Percentiles rank a stretch among this genome's conserved stretches.
Evolutionary conservation across 2,113 vertebrate genomes (phyloP).

Genomic region (Nothoprocta perdicaria): DNA sequence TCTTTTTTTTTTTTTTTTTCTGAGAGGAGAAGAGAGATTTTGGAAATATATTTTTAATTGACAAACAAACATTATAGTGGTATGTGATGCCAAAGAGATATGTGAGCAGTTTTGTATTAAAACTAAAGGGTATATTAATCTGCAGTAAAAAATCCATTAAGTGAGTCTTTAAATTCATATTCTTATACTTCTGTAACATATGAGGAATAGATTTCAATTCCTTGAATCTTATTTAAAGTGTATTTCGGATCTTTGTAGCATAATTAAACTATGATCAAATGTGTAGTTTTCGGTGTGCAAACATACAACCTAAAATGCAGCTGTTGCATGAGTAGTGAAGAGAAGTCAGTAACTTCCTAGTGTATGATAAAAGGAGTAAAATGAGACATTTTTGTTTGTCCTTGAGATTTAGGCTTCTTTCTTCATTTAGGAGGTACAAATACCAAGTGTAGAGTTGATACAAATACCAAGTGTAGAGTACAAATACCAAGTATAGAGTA

Average conservation of each 20-base stretch:
- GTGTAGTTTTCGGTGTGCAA: background rate
- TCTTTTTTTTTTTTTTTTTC: slow-evolving; percentile 15
- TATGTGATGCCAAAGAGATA: background rate
- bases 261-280: background rate
- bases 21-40: background rate
- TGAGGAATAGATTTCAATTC: background rate
- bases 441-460: background rate
- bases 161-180: slow-evolving; percentile 23
- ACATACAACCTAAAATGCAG: background rate
- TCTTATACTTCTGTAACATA: background rate
- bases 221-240: background rate
- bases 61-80: slow-evolving; percentile 13
- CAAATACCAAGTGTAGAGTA: background rate
- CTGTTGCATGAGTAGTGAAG: background rate
- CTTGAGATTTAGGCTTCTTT: background rate
- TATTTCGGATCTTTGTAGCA: background rate
- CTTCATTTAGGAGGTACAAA: background rate
- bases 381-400: background rate
- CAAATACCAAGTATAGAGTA: background rate
- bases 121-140: slow-evolving; percentile 13
- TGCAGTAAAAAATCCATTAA: slow-evolving; percentile 22
- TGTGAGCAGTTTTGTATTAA: slow-evolving; percentile 40
- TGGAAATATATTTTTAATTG: slow-evolving; percentile 39
- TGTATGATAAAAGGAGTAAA: background rate
- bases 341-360: background rate